Conservation (phyloP, 2,113 vertebrate genomes). For the Athene cunicularia region DNA sequence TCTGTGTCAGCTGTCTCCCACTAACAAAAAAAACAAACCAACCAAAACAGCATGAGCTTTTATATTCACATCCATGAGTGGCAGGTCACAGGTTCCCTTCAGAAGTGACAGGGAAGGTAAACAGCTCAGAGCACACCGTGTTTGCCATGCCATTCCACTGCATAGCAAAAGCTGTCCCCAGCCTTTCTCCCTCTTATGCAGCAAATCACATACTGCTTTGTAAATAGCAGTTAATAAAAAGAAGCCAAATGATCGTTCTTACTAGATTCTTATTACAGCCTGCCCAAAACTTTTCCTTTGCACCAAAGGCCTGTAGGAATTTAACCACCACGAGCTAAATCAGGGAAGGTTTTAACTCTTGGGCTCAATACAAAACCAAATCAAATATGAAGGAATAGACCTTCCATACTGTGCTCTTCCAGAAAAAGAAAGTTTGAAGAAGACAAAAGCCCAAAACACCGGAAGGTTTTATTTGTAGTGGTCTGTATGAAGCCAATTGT, state of each 20-base stretch:
- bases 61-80: neutral
- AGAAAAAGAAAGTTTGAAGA: slow-evolving; percentile 1
- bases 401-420: neutral
- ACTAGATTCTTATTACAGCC: neutral
- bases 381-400: neutral
- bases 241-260: neutral
- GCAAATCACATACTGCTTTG: slow-evolving; percentile 4
- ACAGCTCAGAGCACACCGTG: neutral
- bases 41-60: slow-evolving; percentile 36
- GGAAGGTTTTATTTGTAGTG: slow-evolving; percentile 55
- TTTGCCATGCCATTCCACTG: slow-evolving; percentile 31
- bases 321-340: neutral
- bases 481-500: slow-evolving; percentile 20
- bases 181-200: neutral
- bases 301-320: neutral
- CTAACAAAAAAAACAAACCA: neutral
- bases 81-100: slow-evolving; percentile 52
- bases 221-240: slow-evolving; percentile 15
- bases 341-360: neutral
- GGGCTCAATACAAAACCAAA: neutral
- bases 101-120: slow-evolving; percentile 33
- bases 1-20: slow-evolving; percentile 52
- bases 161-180: slow-evolving; percentile 9
- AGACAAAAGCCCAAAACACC: slow-evolving; percentile 14
- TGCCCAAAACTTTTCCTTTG: neutral